Conservation (phyloP, 1,140 invertebrate genomes). For the Drosophila tropicalis region DNA sequence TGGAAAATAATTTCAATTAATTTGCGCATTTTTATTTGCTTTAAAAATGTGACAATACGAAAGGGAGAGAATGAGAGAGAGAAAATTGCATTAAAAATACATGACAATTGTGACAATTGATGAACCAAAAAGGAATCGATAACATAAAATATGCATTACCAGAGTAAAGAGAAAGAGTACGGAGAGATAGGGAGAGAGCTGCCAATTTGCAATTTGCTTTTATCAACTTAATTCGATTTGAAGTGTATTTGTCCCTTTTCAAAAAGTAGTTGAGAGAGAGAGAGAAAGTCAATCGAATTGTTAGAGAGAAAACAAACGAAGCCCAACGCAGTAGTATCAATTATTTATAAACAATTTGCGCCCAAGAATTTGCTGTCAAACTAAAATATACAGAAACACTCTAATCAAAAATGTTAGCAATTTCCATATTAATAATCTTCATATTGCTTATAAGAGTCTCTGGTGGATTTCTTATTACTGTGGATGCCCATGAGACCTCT, state of each 20-base stretch:
- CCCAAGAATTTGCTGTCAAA: slow-evolving; percentile 17
- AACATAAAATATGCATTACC: slow-evolving; percentile 78
- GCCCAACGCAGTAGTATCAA: slow-evolving; percentile 36
- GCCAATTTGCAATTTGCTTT: slow-evolving; percentile 78
- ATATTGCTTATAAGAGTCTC: neutral
- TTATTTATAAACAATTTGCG: slow-evolving; percentile 49
- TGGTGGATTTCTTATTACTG: slow-evolving; percentile 46
- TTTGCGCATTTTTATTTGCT: slow-evolving; percentile 8
- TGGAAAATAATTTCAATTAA: slow-evolving; percentile 19
- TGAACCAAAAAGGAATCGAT: slow-evolving; percentile 67
- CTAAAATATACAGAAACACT: slow-evolving; percentile 6
- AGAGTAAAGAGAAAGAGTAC: slow-evolving; percentile 16
- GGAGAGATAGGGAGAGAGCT: slow-evolving; percentile 17
- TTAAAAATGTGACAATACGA: slow-evolving; percentile 2
- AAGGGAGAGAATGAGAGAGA: neutral
- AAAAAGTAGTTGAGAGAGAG: neutral
- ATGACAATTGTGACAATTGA: slow-evolving; percentile 79
- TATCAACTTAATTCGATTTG: slow-evolving; percentile 80
- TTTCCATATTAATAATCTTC: slow-evolving; percentile 14
- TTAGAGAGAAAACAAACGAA: slow-evolving; percentile 15
- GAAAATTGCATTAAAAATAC: slow-evolving; percentile 63
- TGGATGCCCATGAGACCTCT: slow-evolving; percentile 59
- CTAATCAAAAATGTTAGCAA: slow-evolving; percentile 36
- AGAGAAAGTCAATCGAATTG: slow-evolving; percentile 32
- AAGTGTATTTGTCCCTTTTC: slow-evolving; percentile 52